Evolutionary conservation across 2,888 invertebrate genomes (phyloP).

Genomic region (Andricus curvator): DNA sequence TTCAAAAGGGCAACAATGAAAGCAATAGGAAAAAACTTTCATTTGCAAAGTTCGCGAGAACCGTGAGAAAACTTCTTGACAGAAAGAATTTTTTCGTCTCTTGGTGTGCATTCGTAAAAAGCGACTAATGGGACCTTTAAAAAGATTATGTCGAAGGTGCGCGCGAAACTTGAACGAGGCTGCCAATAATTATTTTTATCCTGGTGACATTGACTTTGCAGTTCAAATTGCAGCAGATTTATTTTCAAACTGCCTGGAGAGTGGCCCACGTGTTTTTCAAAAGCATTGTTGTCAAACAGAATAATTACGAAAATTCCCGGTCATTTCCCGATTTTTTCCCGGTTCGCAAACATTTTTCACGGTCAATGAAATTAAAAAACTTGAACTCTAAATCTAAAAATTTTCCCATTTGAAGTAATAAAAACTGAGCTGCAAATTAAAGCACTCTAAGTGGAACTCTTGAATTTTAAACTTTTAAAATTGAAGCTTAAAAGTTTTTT

Average conservation of each 20-base stretch:
- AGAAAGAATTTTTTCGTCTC: constrained; percentile 1
- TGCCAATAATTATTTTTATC: constrained; percentile 69
- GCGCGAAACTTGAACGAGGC: constrained; percentile 38
- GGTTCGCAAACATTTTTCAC: no score
- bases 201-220: constrained; percentile 67
- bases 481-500: no score
- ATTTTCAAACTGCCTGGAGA: constrained; percentile 32
- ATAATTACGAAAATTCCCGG: background rate
- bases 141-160: constrained; percentile 32
- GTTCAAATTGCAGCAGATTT: constrained; percentile 18
- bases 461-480: no score
- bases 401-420: no score
- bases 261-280: constrained; percentile 8
- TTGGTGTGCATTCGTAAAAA: constrained; percentile 41
- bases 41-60: constrained; percentile 31
- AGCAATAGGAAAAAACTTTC: constrained; percentile 55
- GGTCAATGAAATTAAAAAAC: no score
- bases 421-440: no score
- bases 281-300: constrained; percentile 14
- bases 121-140: constrained; percentile 49
- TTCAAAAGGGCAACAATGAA: constrained; percentile 54
- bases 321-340: no score
- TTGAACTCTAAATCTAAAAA: no score
- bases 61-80: constrained; percentile 9
- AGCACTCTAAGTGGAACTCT: no score